phyloP scores from a whole-genome alignment of 2,113 vertebrate genomes.

The Chrysochloris asiatica region DNA sequence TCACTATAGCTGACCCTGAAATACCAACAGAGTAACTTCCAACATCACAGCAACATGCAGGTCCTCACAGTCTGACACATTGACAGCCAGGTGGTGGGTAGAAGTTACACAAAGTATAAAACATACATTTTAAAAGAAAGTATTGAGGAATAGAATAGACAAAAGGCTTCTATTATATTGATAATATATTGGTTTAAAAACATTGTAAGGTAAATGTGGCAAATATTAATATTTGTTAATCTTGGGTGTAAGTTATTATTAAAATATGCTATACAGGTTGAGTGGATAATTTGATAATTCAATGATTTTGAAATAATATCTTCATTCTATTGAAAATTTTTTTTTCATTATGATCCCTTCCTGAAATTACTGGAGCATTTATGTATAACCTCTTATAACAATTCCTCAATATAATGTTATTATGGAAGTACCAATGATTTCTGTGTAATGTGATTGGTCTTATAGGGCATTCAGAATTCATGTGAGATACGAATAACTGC shows the following conservation, averaged over 20 bases:
- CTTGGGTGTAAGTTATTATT: background rate
- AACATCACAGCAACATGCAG: background rate
- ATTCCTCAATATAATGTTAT: background rate
- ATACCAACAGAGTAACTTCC: background rate
- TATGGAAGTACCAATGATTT: background rate
- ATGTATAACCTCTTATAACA: background rate
- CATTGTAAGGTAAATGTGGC: background rate
- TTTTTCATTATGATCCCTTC: background rate
- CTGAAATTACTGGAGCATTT: background rate
- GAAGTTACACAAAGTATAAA: background rate
- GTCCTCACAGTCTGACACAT: background rate
- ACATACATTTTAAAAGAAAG: background rate
- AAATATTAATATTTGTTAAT: background rate
- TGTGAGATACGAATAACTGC: background rate
- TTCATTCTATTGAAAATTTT: background rate
- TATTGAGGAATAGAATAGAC: background rate
- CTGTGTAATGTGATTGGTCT: background rate
- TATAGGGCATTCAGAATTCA: background rate
- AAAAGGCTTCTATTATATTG: background rate
- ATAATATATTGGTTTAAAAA: background rate
- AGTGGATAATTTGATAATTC: background rate
- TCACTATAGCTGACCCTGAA: background rate
- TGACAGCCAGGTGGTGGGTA: background rate
- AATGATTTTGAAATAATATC: background rate
- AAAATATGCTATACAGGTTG: background rate